These are phyloP conservation scores for Dicrostonyx torquatus DNA, from an alignment of 2,797 vertebrate genomes.

Conservation along the genomic window DNA sequence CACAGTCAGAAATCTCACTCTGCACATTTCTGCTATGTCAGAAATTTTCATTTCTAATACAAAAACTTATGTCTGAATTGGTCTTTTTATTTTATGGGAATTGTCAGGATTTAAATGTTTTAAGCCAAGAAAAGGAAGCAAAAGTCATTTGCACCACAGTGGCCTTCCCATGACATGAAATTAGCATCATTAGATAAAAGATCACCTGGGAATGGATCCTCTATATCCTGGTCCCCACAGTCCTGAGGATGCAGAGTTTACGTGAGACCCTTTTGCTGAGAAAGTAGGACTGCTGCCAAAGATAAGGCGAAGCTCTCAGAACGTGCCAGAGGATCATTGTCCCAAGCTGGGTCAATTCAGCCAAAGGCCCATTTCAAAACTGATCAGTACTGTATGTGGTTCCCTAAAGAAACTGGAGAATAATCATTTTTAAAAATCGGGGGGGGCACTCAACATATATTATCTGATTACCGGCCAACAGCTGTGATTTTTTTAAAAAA, in stretches of 20 bases:
- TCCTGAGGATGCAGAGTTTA: background rate
- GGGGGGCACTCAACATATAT: background rate
- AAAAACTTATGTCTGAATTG: constrained; percentile 49
- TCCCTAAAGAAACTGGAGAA: background rate
- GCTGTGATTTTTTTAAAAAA: constrained; percentile 8
- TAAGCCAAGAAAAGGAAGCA: background rate
- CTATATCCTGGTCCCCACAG: background rate
- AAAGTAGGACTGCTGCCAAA: background rate
- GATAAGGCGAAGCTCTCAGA: background rate
- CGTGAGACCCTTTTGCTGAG: background rate
- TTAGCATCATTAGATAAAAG: background rate
- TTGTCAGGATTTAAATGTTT: constrained; percentile 30
- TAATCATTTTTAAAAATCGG: background rate
- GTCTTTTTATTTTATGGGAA: constrained; percentile 54
- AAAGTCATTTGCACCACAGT: background rate
- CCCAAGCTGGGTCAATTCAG: background rate
- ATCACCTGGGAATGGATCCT: rapidly evolving
- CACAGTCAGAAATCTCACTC: constrained; percentile 51
- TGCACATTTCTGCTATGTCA: constrained; percentile 65
- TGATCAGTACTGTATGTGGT: background rate
- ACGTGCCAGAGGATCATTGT: background rate
- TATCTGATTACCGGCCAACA: constrained; percentile 19
- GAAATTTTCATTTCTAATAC: constrained; percentile 66
- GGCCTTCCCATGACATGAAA: background rate
- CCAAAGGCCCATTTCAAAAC: constrained; percentile 5